These are phyloP conservation scores for Gerris lacustris DNA, from an alignment of 2,888 invertebrate species.

Conservation along the genomic window DNA sequence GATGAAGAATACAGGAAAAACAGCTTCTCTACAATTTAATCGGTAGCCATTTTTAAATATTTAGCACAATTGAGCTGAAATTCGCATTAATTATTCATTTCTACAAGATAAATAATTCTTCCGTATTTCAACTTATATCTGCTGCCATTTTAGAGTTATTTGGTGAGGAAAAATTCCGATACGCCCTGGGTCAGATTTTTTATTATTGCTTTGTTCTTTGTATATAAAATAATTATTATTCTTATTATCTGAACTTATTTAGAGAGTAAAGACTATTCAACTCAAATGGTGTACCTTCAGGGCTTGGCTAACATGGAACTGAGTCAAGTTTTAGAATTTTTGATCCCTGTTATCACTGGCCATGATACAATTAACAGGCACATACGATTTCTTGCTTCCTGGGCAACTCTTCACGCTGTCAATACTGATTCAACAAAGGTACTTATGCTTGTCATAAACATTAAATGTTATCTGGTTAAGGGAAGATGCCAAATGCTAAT, in stretches of 20 bases:
- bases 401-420: conserved; percentile 47
- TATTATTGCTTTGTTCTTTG: no score
- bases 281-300: conserved; percentile 58
- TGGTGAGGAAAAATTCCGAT: no score
- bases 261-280: conserved; percentile 54
- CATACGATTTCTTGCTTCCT: conserved; percentile 54
- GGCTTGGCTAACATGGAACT: conserved; percentile 54
- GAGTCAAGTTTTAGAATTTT: conserved; percentile 43
- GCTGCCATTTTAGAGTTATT: no score
- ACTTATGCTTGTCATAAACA: background rate
- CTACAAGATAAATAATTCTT: no score
- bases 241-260: conserved; percentile 17
- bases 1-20: no score
- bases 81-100: no score
- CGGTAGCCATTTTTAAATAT: no score
- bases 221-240: no score
- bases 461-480: conserved; percentile 5
- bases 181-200: no score
- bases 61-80: no score
- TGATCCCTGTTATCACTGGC: conserved; percentile 41
- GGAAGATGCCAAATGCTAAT: conserved; percentile 11
- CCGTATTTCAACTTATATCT: no score
- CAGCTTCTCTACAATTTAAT: no score
- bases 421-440: conserved; percentile 28
- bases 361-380: conserved; percentile 37